Evolutionary conservation across 2,888 invertebrate genomes (phyloP), one percentile per base, ranked within the genome.

Genomic region (Pandemis corylana): DNA sequence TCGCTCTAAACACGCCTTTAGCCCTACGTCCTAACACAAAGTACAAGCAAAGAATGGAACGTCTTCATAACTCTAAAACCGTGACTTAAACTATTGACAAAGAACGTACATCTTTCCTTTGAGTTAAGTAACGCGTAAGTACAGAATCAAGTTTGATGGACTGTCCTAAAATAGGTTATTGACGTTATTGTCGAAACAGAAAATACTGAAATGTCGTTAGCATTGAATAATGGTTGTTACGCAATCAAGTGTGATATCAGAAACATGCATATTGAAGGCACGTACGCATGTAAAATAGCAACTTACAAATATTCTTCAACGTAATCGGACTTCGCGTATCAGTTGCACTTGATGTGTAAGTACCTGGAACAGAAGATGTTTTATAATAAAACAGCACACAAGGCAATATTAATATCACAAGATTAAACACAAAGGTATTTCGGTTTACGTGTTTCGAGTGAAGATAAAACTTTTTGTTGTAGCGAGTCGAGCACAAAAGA

Each of bases 351-450:
- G 15, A 56, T 66, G 67, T 53, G 15, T 20, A 68, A 53, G 42
- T 74, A 93, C 92, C 92, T 92, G 93, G 71, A 92, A 92, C 89
- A 92, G 67, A 93, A 86, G 78, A 86, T 76, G 72, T 79, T 76
- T 69, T 64, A 51, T 66, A 72, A 79, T 77, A 80, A 79, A 73
- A 65, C 20, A 12, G 41, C 36, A 20, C 62, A 67, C 42, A 56
- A 64, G n/a, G 41, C 42, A 46, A 36, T 68, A 61, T 46, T 63
- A 42, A 68, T 59, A 56, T 41, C 49, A 42, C 59, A 69, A 74
- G 49, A 65, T 73, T 53, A 64, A 73, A 59, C 49, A 78, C 73
- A 79, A 78, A 79, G 78, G 77, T 81, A 36, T 82, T 83, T 83
- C 82, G 81, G 81, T 84, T 88, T 84, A 86, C 83, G 84, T 83